Base-by-base conservation (phyloP, 2,888 invertebrate genomes). In the Noctua fimbriata region DNA sequence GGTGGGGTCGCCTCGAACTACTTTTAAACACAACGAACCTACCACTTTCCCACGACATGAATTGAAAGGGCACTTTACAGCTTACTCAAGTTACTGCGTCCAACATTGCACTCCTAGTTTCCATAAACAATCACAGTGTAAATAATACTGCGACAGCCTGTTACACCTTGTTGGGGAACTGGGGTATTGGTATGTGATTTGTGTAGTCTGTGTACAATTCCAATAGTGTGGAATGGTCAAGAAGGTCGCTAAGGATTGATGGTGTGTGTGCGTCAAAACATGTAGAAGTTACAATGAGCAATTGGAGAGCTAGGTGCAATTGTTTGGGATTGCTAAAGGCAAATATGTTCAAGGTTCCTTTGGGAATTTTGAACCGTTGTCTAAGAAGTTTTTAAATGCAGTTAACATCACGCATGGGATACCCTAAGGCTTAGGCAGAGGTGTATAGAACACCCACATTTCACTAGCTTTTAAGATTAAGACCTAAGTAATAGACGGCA, bases 11-110 rank as follows among this genome's bases (percentile, higher is more conserved):
- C 76, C 69, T 78, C 73, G 44, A 47, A 82, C 71, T 78, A 79
- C 77, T 83, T 82, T 78, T 73, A 82, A 88, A 78, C 80, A 87
- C 76, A 80, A 80, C 77, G 44, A 79, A 77, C 49, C 69, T 72
- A 83, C 78, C 82, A 78, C 84, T 88, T 92, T 93, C 92, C 89
- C 93, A 92, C 92, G 91, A 82, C 80, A 76, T 75, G 84, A 88
- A 88, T 90, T 89, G 87, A 93, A 93, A 89, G 88, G 89, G 88
- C 87, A 84, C 74, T 91, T 90, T 91, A 91, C 89, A 87, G 80
- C 89, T 79, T 69, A 77, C 89, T 92, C 91, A 63, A 70, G 81
- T 93, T 92, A 90, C 89, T 85, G 32, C 86, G 85, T 85, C 87
- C 87, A 90, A 88, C 90, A 89, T 88, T 91, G 86, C 82, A 76